phyloP scores from a whole-genome alignment of 2,888 invertebrate species.

The Hirtodrosophila alboralis region DNA sequence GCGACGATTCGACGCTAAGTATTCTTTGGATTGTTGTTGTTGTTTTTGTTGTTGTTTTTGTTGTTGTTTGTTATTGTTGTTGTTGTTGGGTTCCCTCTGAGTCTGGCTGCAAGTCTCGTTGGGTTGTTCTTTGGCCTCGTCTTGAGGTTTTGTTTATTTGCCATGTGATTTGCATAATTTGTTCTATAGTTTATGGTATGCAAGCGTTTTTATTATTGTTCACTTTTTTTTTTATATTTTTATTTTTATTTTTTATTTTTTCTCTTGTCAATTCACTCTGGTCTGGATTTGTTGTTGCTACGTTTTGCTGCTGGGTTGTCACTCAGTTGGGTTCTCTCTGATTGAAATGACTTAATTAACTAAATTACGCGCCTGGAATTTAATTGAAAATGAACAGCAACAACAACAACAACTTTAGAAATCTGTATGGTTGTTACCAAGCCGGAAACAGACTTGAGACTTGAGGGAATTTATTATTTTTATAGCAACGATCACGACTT shows the following conservation, averaged over 20 bases:
- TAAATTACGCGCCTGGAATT: slow-evolving; percentile 83
- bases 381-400: slow-evolving; percentile 62
- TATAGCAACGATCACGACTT: slow-evolving; percentile 40
- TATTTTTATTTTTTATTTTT: no score
- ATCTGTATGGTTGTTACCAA: slow-evolving; percentile 4
- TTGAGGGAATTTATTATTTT: slow-evolving; percentile 9
- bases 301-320: slow-evolving; percentile 22
- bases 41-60: no score
- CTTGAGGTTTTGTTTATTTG: slow-evolving; percentile 65
- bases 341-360: slow-evolving; percentile 83
- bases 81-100: no score
- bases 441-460: slow-evolving; percentile 36
- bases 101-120: no score
- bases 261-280: slow-evolving; percentile 49
- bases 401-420: slow-evolving; percentile 23
- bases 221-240: no score
- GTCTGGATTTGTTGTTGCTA: slow-evolving; percentile 46
- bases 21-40: no score
- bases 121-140: slow-evolving; percentile 45
- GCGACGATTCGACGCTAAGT: slow-evolving; percentile 60
- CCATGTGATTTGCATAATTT: slow-evolving; percentile 80
- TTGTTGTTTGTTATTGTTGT: no score
- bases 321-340: slow-evolving; percentile 44
- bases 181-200: slow-evolving; percentile 80
- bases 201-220: slow-evolving; percentile 68